A percentile compares a stretch with the other conserved stretches of the same genome.
Conservation (phyloP, 2,113 vertebrate species). For the Xerus inauris region DNA sequence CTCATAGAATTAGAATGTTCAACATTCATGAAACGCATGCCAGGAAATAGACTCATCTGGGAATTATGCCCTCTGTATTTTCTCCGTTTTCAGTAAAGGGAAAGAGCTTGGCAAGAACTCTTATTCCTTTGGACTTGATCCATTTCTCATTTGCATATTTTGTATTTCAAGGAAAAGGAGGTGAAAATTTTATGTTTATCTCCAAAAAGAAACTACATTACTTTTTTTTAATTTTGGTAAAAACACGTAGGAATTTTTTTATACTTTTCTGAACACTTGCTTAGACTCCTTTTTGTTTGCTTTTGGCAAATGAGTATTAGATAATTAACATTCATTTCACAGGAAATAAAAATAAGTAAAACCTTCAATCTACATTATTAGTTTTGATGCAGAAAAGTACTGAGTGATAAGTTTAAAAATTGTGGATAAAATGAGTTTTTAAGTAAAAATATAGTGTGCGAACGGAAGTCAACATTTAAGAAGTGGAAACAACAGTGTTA, state of each 20-base stretch:
- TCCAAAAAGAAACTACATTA: background rate
- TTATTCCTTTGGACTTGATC: background rate
- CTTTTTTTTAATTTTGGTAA: background rate
- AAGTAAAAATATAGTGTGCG: background rate
- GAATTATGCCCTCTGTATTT: background rate
- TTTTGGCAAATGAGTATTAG: constrained; percentile 45
- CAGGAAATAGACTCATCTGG: background rate
- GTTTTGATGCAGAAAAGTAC: constrained; percentile 6
- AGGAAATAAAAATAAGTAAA: constrained; percentile 51
- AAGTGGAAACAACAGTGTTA: background rate
- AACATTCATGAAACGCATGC: background rate
- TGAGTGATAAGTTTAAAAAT: background rate
- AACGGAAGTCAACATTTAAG: constrained; percentile 27
- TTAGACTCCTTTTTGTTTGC: background rate
- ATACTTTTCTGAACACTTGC: constrained; percentile 17
- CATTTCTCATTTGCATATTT: constrained; percentile 1
- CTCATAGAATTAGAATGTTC: background rate
- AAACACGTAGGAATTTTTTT: constrained; percentile 3
- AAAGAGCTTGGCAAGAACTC: background rate
- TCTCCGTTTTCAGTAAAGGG: background rate
- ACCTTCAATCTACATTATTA: background rate
- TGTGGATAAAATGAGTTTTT: background rate
- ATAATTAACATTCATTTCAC: background rate
- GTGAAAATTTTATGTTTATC: background rate
- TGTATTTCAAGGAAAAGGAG: constrained; percentile 34